Evolutionary conservation across 2,888 invertebrate species (phyloP).

Genomic region (Dioctria linearis): DNA sequence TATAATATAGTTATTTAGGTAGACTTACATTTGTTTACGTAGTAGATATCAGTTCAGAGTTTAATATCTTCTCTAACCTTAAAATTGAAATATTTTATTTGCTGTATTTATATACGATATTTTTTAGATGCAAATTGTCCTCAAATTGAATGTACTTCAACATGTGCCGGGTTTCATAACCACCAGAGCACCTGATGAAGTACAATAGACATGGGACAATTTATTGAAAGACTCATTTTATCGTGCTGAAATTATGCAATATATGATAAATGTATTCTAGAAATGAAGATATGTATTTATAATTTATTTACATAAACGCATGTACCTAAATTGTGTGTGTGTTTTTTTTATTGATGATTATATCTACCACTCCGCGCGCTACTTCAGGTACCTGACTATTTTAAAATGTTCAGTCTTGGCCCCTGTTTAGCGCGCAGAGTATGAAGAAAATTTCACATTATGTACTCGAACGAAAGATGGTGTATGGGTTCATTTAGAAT

Average conservation of each 20-base stretch:
- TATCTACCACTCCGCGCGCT: conserved; percentile 88
- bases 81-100: no score
- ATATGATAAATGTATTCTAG: neutral
- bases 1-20: no score
- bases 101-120: no score
- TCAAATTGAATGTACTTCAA: conserved; percentile 98
- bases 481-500: no score
- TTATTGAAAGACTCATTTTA: conserved; percentile 57
- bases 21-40: no score
- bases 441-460: conserved; percentile 66
- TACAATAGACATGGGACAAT: conserved; percentile 97
- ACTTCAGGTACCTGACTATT: conserved; percentile 99
- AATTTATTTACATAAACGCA: neutral
- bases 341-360: conserved; percentile 63
- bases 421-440: conserved; percentile 91
- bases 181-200: conserved; percentile 99
- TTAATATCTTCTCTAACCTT: no score
- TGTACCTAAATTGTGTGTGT: conserved; percentile 38
- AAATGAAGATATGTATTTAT: neutral
- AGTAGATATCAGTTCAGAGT: no score
- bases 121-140: conserved; percentile 71
- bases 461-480: neutral
- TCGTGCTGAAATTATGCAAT: no score
- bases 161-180: conserved; percentile 93
- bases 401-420: conserved; percentile 79